A percentile compares a stretch with the other conserved stretches of the same genome.
Conservation (phyloP, 2,113 vertebrate genomes). For the Haplotaxodon microlepis region DNA sequence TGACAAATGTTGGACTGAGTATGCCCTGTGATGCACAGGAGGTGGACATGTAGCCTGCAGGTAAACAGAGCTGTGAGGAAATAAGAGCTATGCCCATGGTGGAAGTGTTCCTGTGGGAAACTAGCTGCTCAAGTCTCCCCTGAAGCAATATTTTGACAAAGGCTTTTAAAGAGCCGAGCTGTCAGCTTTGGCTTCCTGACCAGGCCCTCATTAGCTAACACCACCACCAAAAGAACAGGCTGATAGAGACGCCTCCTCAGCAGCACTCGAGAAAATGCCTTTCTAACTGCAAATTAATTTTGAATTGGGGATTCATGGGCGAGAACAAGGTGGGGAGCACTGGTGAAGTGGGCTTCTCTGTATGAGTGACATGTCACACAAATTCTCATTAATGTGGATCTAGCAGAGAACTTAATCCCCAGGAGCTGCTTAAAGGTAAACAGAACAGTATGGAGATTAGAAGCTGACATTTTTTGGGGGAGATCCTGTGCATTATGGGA, state of each 20-base stretch:
- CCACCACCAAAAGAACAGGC: not conserved
- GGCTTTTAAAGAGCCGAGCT: conserved; percentile 47
- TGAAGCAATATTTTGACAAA: conserved; percentile 47
- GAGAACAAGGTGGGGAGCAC: not conserved
- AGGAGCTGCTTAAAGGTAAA: conserved; percentile 3
- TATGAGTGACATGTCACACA: not conserved
- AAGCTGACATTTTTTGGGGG: not conserved
- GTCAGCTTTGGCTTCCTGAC: conserved; percentile 42
- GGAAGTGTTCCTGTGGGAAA: conserved; percentile 11
- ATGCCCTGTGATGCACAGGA: not conserved
- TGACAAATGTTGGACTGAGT: not conserved
- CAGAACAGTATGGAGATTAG: not conserved
- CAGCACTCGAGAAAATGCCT: conserved; percentile 12
- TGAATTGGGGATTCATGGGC: not conserved
- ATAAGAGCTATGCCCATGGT: conserved; percentile 5
- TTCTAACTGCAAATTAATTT: conserved; percentile 22
- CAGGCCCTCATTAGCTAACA: conserved; percentile 56
- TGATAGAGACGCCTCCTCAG: conserved; percentile 1
- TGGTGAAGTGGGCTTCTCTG: not conserved
- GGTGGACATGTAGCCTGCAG: conserved; percentile 30
- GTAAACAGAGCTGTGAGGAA: conserved; percentile 12
- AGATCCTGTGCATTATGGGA: not conserved
- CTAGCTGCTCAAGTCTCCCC: conserved; percentile 42
- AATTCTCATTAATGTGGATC: not conserved
- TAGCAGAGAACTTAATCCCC: not conserved